Conservation (phyloP, 1,140 invertebrate genomes). For the Coboldia fuscipes region DNA sequence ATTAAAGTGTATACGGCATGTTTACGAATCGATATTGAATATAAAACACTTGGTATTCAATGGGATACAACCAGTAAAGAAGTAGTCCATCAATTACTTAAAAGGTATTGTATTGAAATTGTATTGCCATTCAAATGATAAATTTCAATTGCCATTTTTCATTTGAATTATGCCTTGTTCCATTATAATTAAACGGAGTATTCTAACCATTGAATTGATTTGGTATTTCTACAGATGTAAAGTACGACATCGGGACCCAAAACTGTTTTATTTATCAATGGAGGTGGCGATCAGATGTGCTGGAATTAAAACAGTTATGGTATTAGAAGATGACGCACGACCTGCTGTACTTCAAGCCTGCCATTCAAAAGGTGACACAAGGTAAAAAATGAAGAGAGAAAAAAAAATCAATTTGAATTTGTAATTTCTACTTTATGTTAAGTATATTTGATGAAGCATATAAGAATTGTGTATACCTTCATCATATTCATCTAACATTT, state of each 20-base stretch:
- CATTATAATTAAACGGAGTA: too few relatives aligned
- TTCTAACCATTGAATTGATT: too few relatives aligned
- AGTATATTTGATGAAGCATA: too few relatives aligned
- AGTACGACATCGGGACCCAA: constrained; percentile 76
- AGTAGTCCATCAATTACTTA: constrained; percentile 60
- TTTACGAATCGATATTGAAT: constrained; percentile 75
- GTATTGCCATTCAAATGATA: not conserved
- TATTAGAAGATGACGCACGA: constrained; percentile 68
- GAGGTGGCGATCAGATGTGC: constrained; percentile 66
- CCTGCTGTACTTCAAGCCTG: constrained; percentile 77
- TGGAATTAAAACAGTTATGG: constrained; percentile 58
- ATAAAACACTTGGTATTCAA: constrained; percentile 74
- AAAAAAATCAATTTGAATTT: too few relatives aligned
- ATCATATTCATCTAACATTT: too few relatives aligned
- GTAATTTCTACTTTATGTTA: too few relatives aligned
- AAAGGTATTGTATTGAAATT: constrained; percentile 36
- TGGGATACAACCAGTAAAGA: constrained; percentile 69
- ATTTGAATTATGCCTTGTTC: too few relatives aligned
- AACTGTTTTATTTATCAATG: constrained; percentile 85
- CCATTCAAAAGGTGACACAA: constrained; percentile 76
- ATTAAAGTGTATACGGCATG: constrained; percentile 80
- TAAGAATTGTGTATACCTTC: too few relatives aligned
- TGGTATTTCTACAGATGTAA: constrained; percentile 22
- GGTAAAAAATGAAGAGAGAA: too few relatives aligned
- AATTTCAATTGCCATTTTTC: too few relatives aligned